These are phyloP conservation scores for Toxotes chatareus DNA, from an alignment of 2,113 vertebrate genomes.

Conservation along the genomic window DNA sequence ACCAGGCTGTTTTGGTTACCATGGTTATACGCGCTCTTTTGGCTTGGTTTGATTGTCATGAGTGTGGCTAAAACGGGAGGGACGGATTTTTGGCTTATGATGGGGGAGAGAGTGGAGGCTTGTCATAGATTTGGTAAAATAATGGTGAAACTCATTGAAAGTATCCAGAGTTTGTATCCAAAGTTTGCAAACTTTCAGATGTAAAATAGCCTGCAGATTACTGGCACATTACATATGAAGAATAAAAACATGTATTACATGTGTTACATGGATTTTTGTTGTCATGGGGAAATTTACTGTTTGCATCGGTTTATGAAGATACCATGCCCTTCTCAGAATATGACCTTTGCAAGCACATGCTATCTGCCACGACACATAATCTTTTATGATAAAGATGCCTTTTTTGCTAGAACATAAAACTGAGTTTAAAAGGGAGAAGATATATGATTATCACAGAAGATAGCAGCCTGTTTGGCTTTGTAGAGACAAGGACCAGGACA, in stretches of 20 bases:
- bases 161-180: neutral
- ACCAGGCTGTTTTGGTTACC: slow-evolving; percentile 65
- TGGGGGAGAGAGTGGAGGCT: neutral
- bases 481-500: neutral
- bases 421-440: slow-evolving; percentile 14
- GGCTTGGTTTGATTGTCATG: slow-evolving; percentile 65
- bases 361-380: neutral
- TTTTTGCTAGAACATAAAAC: slow-evolving; percentile 4
- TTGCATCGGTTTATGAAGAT: neutral
- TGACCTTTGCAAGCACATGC: slow-evolving; percentile 29
- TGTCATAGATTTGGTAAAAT: neutral
- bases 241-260: neutral
- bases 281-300: neutral
- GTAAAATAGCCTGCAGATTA: neutral
- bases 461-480: slow-evolving; percentile 38
- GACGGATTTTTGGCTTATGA: neutral
- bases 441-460: slow-evolving; percentile 8
- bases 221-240: neutral
- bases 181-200: neutral
- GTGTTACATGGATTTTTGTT: neutral
- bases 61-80: slow-evolving; percentile 11
- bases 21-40: slow-evolving; percentile 75
- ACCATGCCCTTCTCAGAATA: neutral
- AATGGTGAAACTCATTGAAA: neutral
- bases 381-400: neutral